phyloP scores from a whole-genome alignment of 2,888 invertebrate genomes.

The Drosophila paramelanica region DNA sequence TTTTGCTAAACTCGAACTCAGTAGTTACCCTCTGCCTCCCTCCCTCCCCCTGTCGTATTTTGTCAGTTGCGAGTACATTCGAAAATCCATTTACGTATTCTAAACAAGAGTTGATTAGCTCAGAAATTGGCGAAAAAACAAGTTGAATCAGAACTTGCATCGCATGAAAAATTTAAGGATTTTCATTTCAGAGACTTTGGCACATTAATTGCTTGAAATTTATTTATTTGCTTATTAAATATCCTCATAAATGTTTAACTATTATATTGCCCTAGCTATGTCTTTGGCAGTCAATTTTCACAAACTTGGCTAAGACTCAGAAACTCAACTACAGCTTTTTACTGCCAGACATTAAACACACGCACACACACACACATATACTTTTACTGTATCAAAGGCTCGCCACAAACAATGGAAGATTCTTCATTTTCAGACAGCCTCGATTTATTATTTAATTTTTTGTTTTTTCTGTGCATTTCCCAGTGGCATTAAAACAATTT shows the following conservation, averaged over 20 bases:
- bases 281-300: background rate
- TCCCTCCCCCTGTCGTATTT: background rate
- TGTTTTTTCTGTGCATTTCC: slow-evolving; percentile 23
- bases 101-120: slow-evolving; percentile 3
- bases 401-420: slow-evolving; percentile 42
- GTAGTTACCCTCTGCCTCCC: background rate
- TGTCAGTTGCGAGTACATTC: slow-evolving; percentile 10
- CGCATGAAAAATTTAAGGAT: background rate
- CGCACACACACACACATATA: background rate
- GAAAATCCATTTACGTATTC: slow-evolving; percentile 43
- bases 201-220: too few relatives aligned
- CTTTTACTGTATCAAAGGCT: slow-evolving; percentile 4
- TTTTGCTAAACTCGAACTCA: slow-evolving; percentile 11
- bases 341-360: slow-evolving; percentile 24
- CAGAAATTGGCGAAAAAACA: slow-evolving; percentile 11
- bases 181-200: background rate
- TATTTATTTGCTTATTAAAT: background rate
- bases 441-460: slow-evolving; percentile 39
- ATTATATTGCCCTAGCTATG: background rate
- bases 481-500: slow-evolving; percentile 56
- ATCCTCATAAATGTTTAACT: background rate
- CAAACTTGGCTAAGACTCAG: background rate
- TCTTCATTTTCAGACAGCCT: slow-evolving; percentile 21
- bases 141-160: slow-evolving; percentile 16
- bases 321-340: slow-evolving; percentile 6